phyloP scores from a whole-genome alignment of 2,888 invertebrate species.

The Ellobium chinense region DNA sequence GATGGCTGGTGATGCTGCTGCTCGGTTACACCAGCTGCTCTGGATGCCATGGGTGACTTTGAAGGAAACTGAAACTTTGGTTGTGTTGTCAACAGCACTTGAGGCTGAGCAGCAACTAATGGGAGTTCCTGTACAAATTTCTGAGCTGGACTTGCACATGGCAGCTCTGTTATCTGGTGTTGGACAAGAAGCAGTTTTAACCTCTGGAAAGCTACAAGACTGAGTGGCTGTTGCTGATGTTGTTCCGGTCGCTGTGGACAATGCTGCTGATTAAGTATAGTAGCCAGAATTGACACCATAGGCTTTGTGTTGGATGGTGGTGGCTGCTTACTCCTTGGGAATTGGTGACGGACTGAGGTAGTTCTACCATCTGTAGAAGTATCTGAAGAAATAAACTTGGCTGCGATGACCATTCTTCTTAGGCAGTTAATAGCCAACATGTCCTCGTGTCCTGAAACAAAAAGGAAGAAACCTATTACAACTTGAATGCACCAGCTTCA shows the following conservation, averaged over 20 bases:
- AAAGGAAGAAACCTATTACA: too few relatives aligned
- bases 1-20: conserved; percentile 20
- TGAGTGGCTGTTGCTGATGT: not conserved
- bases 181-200: conserved; percentile 18
- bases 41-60: conserved; percentile 14
- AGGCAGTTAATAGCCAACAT: conserved; percentile 97
- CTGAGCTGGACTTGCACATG: not conserved
- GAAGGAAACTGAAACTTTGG: conserved; percentile 11
- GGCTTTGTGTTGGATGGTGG: conserved; percentile 42
- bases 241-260: not conserved
- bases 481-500: too few relatives aligned
- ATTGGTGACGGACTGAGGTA: conserved; percentile 31
- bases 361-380: conserved; percentile 64
- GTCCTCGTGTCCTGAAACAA: conserved; percentile 93
- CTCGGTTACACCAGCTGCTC: conserved; percentile 17
- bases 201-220: conserved; percentile 3
- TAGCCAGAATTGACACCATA: conserved; percentile 45
- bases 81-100: not conserved
- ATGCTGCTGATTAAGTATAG: conserved; percentile 19
- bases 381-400: conserved; percentile 71
- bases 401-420: conserved; percentile 84
- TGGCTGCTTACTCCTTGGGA: conserved; percentile 36
- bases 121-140: conserved; percentile 2
- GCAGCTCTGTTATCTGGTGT: conserved; percentile 4
- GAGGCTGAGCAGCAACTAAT: not conserved